Evolutionary conservation across 2,113 vertebrate genomes (phyloP), one percentile per base, ranked within the genome.

Genomic region (Phylloscopus whistleri): DNA sequence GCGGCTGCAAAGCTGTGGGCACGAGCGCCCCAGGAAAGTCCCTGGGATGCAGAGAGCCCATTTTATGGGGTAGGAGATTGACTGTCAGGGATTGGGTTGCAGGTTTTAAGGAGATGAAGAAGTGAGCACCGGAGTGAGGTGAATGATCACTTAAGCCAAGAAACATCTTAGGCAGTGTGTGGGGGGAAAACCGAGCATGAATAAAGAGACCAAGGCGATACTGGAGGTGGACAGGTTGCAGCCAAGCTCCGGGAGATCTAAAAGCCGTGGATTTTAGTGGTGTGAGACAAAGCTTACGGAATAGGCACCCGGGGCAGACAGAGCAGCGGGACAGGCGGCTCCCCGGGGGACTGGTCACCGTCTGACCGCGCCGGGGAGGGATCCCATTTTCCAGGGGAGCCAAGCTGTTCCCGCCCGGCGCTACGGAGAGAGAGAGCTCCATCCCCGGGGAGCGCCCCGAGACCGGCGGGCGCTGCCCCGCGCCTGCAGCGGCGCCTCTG

Each of bases 361-460:
- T 10, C 10, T 6, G 27, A 21, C 12, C 4, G 19, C 17, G 3
- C 24, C 21, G 11, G 16, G 41, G 17, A 9, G 2, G 30, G 51
- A 56, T 3, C 11, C 11, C 26, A 4, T 15, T 18, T 8, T 5
- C 3, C 1, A 7, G 10, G n/a, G n/a, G 3, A 13, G 52, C 1
- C 74, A 6, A 7, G 16, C 17, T 16, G 28, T 2, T 9, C 9
- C 37, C 6, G 23, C 10, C 11, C 9, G 7, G 10, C 33, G 9
- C 33, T 9, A 0, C 21, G 4, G 26, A 33, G 16, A 8, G 53
- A 63, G 16, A 8, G 53, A 63, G 19, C 30, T 2, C 15, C 56
- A 11, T 13, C 8, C 33, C n/a, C 48, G 28, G 56, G 44, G 18
- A 35, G 58, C n/a, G 6, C 56, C n/a, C 56, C n/a, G 58, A 10